These are phyloP conservation scores for Plagodis dolabraria DNA, from an alignment of 2,888 invertebrate genomes.

Conservation along the genomic window DNA sequence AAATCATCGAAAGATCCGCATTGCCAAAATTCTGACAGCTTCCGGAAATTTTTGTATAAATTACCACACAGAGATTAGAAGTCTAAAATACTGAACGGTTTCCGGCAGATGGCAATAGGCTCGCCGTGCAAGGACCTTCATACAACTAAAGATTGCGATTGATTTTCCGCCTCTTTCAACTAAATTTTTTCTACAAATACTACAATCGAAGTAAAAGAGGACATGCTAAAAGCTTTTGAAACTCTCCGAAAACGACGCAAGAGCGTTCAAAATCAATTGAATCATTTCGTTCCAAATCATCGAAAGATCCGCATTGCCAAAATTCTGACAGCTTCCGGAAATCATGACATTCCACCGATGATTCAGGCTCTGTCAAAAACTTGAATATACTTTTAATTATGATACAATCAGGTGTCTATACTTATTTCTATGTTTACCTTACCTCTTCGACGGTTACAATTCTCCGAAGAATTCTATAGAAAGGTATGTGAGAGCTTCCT, in stretches of 20 bases:
- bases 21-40: constrained; percentile 30
- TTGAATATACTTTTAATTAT: constrained; percentile 29
- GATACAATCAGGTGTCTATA: constrained; percentile 28
- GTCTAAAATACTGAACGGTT: no score
- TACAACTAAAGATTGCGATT: no score
- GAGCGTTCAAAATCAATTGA: constrained; percentile 16
- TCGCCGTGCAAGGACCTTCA: no score
- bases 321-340: constrained; percentile 57
- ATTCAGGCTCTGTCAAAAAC: constrained; percentile 42
- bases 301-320: constrained; percentile 25
- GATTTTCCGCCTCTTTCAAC: no score
- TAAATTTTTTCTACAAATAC: no score
- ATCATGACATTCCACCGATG: constrained; percentile 66
- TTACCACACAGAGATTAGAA: no score
- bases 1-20: constrained; percentile 22
- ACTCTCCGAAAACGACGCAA: background rate
- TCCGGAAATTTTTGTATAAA: constrained; percentile 67
- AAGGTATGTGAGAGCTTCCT: constrained; percentile 29
- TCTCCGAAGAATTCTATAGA: constrained; percentile 41
- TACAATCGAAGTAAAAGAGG: no score
- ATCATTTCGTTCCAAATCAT: constrained; percentile 12
- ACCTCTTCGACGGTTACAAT: constrained; percentile 39
- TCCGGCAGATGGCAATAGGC: no score
- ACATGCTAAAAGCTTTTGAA: no score
- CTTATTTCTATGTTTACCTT: constrained; percentile 32